Percentiles rank a stretch among this genome's conserved stretches.
Conservation (phyloP, 2,113 vertebrate species). For the Ibidorhyncha struthersii region DNA sequence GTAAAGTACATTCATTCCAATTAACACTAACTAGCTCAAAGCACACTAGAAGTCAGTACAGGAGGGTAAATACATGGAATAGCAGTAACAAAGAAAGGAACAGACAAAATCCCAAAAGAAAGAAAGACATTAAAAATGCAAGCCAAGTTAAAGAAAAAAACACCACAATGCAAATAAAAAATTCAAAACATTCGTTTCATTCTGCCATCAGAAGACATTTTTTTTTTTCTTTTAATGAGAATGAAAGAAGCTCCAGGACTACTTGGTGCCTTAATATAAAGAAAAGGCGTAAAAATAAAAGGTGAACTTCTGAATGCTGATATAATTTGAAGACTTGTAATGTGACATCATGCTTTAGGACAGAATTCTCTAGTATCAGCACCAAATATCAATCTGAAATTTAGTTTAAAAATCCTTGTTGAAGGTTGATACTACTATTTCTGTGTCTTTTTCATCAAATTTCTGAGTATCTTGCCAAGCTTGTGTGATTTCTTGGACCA, state of each 20-base stretch:
- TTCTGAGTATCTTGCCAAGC: not conserved
- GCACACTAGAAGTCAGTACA: not conserved
- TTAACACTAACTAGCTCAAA: not conserved
- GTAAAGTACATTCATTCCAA: not conserved
- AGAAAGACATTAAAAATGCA: not conserved
- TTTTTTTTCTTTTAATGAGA: not conserved
- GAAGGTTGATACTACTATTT: fast-evolving
- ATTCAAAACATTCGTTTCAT: not conserved
- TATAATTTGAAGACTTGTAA: not conserved
- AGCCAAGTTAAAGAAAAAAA: not conserved
- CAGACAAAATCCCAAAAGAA: not conserved
- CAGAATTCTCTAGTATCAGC: not conserved
- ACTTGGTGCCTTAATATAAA: not conserved
- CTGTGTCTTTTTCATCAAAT: not conserved
- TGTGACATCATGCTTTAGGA: not conserved
- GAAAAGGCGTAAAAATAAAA: not conserved
- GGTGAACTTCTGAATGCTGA: not conserved
- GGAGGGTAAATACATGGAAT: not conserved
- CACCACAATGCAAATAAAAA: not conserved
- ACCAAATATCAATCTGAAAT: not conserved
- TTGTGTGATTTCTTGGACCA: not conserved
- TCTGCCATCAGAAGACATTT: not conserved
- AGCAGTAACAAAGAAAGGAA: not conserved
- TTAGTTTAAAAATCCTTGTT: not conserved
- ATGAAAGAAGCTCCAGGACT: not conserved